Conservation (phyloP, 2,113 vertebrate species). For the Heptranchias perlo region DNA sequence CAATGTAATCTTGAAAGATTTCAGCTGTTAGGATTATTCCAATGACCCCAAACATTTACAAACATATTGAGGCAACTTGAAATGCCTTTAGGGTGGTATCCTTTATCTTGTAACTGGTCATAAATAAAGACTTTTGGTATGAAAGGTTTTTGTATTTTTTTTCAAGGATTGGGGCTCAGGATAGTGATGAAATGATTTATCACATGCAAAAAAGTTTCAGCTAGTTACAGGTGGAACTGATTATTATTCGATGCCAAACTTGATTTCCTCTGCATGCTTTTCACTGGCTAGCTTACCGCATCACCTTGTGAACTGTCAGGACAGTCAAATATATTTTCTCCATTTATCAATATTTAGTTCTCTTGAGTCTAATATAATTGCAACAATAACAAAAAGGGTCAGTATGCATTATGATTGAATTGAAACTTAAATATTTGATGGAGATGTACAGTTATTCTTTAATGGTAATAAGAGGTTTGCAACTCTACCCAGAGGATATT, state of each 20-base stretch:
- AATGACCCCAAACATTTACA: background rate
- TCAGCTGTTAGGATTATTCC: slow-evolving; percentile 35
- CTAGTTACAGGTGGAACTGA: slow-evolving; percentile 92
- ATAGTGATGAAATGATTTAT: slow-evolving; percentile 92
- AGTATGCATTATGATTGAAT: background rate
- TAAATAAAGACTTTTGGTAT: background rate
- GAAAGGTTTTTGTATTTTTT: background rate
- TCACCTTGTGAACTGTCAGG: slow-evolving; percentile 81
- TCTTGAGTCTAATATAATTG: slow-evolving; percentile 54
- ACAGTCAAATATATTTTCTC: slow-evolving; percentile 64
- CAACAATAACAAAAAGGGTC: background rate
- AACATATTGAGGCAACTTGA: background rate
- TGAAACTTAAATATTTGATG: background rate
- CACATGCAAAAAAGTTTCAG: slow-evolving; percentile 82
- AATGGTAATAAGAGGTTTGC: background rate
- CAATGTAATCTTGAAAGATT: slow-evolving; percentile 20
- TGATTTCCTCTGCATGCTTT: slow-evolving; percentile 98
- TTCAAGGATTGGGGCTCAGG: background rate
- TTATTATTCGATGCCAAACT: slow-evolving; percentile 88
- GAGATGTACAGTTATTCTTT: background rate
- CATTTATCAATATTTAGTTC: slow-evolving; percentile 77
- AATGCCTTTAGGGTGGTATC: background rate
- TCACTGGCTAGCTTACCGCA: slow-evolving; percentile 89
- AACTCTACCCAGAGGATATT: background rate
- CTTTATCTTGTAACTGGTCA: background rate